Base-by-base conservation (phyloP, 2,113 vertebrate genomes). In the Rafetus swinhoei region DNA sequence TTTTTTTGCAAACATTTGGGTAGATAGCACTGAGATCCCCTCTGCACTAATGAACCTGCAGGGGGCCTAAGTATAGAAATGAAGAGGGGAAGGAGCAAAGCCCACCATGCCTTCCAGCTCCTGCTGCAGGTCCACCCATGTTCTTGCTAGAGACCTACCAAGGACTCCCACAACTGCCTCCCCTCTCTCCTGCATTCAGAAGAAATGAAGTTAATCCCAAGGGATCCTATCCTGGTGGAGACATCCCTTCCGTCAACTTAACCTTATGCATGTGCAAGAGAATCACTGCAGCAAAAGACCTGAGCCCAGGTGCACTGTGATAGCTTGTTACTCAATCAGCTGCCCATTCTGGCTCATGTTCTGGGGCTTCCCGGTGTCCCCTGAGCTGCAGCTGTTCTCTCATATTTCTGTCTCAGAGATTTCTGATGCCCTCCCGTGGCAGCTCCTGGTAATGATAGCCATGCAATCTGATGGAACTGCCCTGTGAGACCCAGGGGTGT, bases 381-480 rank as follows among this genome's bases (percentile, higher is more conserved):
- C 65, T 35, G 65, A 69, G 55, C 81, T 93, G 32, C n/a, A n/a
- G 45, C 81, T 93, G n/a, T 35, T 88, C 74, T 77, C 59, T 72
- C 89, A 65, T 3, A 55, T 24, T 45, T 79, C 29, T 93, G 32
- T 55, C 74, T 82, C 77, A 50, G 79, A 85, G 69, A 39, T 21
- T 9, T 88, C 79, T 95, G 32, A 74, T 62, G 9, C 6, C 50
- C n/a, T 9, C n/a, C 60, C 7, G 2, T 9, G 2, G 82, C 82
- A 79, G 6, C 32, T 39, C 87, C 6, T 35, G 81, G 27, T 35
- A 35, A 32, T n/a, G 87, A 56, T n/a, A 94, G 59, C 74, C 9
- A 2, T 29, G 32, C 54, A 89, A 0, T 54, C 39, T n/a, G 16
- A 35, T 76, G 39, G 79, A 69, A 18, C 65, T 69, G 1, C 52